Percentiles rank a stretch among this genome's conserved stretches.
These are phyloP conservation scores for Dicycla oo DNA, from an alignment of 2,888 invertebrate species.

Conservation along the genomic window DNA sequence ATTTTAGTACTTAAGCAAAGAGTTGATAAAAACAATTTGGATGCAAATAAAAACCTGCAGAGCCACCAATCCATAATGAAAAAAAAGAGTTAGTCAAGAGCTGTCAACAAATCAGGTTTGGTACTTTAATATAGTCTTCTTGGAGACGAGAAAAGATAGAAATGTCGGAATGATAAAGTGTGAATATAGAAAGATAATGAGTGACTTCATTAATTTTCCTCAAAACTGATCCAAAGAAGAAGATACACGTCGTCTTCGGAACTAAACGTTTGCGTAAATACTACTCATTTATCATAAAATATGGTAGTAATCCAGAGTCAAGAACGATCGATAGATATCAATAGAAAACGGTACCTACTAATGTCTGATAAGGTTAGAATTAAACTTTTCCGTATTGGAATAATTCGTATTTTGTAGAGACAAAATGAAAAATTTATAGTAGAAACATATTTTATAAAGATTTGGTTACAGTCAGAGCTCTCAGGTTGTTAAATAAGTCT, in stretches of 20 bases:
- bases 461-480: neutral
- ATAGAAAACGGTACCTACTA: slow-evolving; percentile 27
- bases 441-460: neutral
- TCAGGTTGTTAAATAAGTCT: neutral
- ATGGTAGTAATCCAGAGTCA: slow-evolving; percentile 21
- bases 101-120: neutral
- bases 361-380: slow-evolving; percentile 9
- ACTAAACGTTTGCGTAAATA: neutral
- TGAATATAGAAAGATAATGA: neutral
- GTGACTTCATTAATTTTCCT: neutral
- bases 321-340: slow-evolving; percentile 11
- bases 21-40: slow-evolving; percentile 5
- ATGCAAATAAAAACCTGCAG: neutral
- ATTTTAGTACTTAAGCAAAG: slow-evolving; percentile 6
- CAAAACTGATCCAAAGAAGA: neutral
- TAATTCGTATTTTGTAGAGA: slow-evolving; percentile 7
- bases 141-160: neutral
- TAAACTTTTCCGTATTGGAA: slow-evolving; percentile 4
- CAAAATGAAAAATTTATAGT: neutral
- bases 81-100: neutral
- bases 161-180: neutral
- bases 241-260: neutral
- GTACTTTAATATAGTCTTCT: neutral
- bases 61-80: neutral
- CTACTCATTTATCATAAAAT: slow-evolving; percentile 19